Base-by-base conservation (phyloP, 1,140 invertebrate genomes). In the Lutraria rhynchaena region DNA sequence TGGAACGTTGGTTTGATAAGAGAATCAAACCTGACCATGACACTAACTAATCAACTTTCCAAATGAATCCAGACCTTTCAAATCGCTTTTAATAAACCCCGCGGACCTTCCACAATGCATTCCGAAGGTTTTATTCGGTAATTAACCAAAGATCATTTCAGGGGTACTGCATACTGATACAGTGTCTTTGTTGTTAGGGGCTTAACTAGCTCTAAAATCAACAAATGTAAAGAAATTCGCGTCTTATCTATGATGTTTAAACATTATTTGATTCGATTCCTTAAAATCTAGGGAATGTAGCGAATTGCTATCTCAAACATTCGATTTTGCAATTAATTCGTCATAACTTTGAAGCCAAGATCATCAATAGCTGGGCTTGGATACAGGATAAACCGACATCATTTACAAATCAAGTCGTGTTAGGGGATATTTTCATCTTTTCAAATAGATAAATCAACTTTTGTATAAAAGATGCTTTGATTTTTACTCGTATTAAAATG, bases 261-360 rank as follows among this genome's bases (percentile, higher is more conserved):
- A 71, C 49, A 71, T 31, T 9, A 71, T 51, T 51, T 37, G 46
- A 71, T 71, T 71, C 24, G 69, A 71, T 57, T 71, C 69, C 69
- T 71, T 41, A 55, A 71, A 71, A 35, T 46, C 69, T 57, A 27
- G 24, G 69, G 69, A 57, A 57, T 71, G 49, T 53, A 57, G 22
- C 53, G 57, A 55, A 71, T 71, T 41, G 5, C 37, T 41, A 5
- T 71, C 33, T 35, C 29, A 29, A 53, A 22, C n/a, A 37, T 71
- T 71, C 69, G 69, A 71, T 71, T 55, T 71, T 71, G 49, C 53
- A 71, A 55, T 57, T 55, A 57, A 71, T 1, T 55, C 29, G 57
- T 57, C 51, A 41, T 19, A 51, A 29, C 41, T 19, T 4, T 0
- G 44, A 49, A 24, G 44, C 65, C 44, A 29, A n/a, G 63, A 46